A percentile compares a stretch with the other conserved stretches of the same genome.
Evolutionary conservation across 2,113 vertebrate species (phyloP).

Genomic region (Cercocebus atys): DNA sequence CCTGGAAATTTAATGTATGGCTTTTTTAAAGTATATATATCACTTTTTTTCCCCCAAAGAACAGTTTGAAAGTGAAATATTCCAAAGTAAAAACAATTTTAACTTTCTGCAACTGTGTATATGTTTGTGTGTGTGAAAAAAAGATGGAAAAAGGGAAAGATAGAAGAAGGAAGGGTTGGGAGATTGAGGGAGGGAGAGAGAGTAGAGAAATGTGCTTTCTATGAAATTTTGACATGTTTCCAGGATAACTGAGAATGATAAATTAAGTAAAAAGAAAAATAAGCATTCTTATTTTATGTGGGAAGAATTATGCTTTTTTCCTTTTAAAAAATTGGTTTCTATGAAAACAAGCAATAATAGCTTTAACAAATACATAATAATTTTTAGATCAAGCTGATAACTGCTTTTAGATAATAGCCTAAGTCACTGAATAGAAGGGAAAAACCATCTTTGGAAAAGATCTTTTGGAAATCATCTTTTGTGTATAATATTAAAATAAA

Average conservation of each 20-base stretch:
- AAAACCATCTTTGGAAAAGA: neutral
- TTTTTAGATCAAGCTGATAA: neutral
- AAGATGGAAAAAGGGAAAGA: neutral
- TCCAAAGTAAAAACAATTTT: slow-evolving; percentile 56
- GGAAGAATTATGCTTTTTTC: neutral
- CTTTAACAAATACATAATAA: slow-evolving; percentile 22
- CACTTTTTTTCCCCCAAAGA: slow-evolving; percentile 49
- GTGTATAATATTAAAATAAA: neutral
- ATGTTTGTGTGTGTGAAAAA: neutral
- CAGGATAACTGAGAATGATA: slow-evolving; percentile 14
- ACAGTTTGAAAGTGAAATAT: slow-evolving; percentile 48
- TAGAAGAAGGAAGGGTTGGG: neutral
- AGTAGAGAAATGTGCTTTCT: neutral
- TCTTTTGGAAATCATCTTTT: neutral
- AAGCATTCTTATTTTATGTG: neutral
- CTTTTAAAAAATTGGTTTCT: neutral
- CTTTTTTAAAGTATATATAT: slow-evolving; percentile 37
- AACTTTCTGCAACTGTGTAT: neutral
- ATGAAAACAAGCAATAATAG: neutral
- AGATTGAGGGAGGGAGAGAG: no score
- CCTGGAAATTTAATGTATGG: slow-evolving; percentile 70
- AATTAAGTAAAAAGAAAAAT: slow-evolving; percentile 55
- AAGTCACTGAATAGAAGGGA: neutral
- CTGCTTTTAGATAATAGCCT: slow-evolving; percentile 20
- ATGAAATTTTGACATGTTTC: slow-evolving; percentile 30